Percentiles rank a stretch among this genome's conserved stretches.
These are phyloP conservation scores for Hycleus phaleratus DNA, from an alignment of 1,140 invertebrate genomes.

Conservation along the genomic window DNA sequence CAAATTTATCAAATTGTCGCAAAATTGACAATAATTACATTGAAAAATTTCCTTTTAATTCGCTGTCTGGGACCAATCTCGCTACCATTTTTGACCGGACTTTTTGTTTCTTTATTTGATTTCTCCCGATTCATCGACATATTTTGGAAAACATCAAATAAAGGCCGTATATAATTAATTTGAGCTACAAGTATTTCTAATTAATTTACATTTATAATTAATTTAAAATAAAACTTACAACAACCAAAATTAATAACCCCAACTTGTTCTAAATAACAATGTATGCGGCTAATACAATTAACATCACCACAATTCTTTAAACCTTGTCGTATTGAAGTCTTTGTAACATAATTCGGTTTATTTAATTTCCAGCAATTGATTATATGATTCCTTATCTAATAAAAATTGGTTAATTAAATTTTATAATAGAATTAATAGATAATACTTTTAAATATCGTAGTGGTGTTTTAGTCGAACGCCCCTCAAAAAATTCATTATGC, in stretches of 20 bases:
- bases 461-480: constrained; percentile 49
- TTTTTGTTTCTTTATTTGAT: constrained; percentile 3
- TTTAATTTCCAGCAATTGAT: constrained; percentile 48
- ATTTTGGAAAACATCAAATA: constrained; percentile 30
- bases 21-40: constrained; percentile 26
- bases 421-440: background rate
- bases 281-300: constrained; percentile 54
- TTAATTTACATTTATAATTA: constrained; percentile 2
- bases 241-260: constrained; percentile 61
- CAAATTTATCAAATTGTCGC: background rate
- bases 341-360: constrained; percentile 53
- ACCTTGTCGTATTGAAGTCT: constrained; percentile 50
- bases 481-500: constrained; percentile 54
- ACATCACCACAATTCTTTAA: constrained; percentile 58
- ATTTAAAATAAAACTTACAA: constrained; percentile 40
- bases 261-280: constrained; percentile 54
- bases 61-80: constrained; percentile 17
- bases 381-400: constrained; percentile 53
- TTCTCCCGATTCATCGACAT: constrained; percentile 1
- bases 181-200: constrained; percentile 34
- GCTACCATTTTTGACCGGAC: background rate
- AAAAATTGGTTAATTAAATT: constrained; percentile 2
- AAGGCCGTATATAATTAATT: constrained; percentile 38
- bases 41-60: constrained; percentile 34
- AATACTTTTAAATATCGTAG: constrained; percentile 49